phyloP scores from a whole-genome alignment of 1,140 invertebrate species.

The Drosophila pallidifrons region DNA sequence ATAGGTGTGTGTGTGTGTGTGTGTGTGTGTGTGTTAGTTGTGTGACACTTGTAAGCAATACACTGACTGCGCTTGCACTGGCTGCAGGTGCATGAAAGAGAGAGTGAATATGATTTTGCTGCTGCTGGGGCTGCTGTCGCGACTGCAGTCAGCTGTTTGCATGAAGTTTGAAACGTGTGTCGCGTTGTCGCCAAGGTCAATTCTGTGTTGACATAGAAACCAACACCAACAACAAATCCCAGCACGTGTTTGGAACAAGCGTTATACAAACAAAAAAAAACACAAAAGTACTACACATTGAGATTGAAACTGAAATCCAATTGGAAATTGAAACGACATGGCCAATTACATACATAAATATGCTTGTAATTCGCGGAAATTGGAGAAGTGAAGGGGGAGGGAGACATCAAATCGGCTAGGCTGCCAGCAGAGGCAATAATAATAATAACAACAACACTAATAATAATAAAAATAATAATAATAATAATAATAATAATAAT shows the following conservation, averaged over 20 bases:
- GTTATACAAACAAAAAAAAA: conserved; percentile 15
- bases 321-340: conserved; percentile 42
- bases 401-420: not conserved
- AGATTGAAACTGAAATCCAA: conserved; percentile 69
- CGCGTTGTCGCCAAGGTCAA: conserved; percentile 67
- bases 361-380: not conserved
- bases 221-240: conserved; percentile 30
- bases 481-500: conserved; percentile 30
- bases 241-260: conserved; percentile 41
- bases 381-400: not conserved
- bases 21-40: conserved; percentile 13
- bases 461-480: conserved; percentile 35
- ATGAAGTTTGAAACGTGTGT: conserved; percentile 39
- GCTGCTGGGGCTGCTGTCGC: conserved; percentile 19
- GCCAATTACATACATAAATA: conserved; percentile 20
- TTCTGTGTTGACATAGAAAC: conserved; percentile 80
- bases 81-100: conserved; percentile 32
- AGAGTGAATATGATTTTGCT: conserved; percentile 21
- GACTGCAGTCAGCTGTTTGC: conserved; percentile 62
- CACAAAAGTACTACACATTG: conserved; percentile 37
- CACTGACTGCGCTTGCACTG: conserved; percentile 7
- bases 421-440: conserved; percentile 24
- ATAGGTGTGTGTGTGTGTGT: not conserved
- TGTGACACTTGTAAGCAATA: conserved; percentile 50
- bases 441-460: conserved; percentile 29